Conservation (phyloP, 2,797 vertebrate genomes). For the Scolopax rusticola region DNA sequence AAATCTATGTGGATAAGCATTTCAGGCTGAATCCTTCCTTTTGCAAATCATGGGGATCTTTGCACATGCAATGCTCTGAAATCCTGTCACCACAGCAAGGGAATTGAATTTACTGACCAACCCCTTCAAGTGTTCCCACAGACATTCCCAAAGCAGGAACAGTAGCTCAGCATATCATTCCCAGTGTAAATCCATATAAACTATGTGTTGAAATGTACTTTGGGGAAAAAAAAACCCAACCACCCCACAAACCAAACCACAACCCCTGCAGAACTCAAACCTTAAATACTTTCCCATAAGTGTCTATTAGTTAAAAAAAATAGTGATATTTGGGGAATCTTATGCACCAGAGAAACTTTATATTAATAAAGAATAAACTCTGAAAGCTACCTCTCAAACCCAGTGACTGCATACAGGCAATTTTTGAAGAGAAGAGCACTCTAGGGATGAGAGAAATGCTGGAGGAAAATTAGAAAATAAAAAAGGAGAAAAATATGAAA, state of each 20-base stretch:
- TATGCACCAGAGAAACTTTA: neutral
- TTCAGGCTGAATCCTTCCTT: neutral
- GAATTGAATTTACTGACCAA: slow-evolving; percentile 35
- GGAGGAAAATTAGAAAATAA: neutral
- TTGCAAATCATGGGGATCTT: slow-evolving; percentile 3
- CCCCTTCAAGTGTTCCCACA: neutral
- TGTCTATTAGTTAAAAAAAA: neutral
- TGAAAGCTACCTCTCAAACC: neutral
- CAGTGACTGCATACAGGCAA: neutral
- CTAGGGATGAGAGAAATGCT: neutral
- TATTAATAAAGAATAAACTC: neutral
- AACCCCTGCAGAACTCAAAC: neutral
- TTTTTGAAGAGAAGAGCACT: neutral
- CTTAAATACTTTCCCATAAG: neutral
- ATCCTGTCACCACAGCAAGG: neutral
- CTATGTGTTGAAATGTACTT: neutral
- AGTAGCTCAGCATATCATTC: neutral
- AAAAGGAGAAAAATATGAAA: neutral
- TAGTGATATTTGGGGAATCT: neutral
- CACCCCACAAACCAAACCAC: neutral
- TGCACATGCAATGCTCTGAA: neutral
- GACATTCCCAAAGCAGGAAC: neutral
- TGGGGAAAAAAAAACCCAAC: neutral
- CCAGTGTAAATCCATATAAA: neutral
- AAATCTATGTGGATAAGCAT: neutral